Percentiles rank a stretch among this genome's conserved stretches.
These are phyloP conservation scores for Fundulus diaphanus DNA, from an alignment of 2,797 vertebrate genomes.

Conservation along the genomic window DNA sequence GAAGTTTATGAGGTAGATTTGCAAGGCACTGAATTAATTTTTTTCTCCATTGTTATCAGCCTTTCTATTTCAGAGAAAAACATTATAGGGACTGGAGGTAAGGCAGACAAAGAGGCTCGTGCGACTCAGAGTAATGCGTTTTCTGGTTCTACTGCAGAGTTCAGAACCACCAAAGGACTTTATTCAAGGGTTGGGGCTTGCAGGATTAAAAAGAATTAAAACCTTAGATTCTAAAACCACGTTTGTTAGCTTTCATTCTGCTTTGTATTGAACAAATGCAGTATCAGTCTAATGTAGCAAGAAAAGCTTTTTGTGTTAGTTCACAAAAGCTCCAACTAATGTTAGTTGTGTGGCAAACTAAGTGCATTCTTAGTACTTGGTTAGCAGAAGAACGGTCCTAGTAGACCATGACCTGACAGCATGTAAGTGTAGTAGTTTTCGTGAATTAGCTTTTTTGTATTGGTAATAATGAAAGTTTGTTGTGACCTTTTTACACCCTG, in stretches of 20 bases:
- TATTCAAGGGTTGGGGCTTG: not conserved
- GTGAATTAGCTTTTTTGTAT: not conserved
- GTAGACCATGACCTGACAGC: not conserved
- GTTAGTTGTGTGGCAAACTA: no score
- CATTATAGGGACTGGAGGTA: not conserved
- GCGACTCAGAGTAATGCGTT: constrained; percentile 6
- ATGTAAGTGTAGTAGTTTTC: not conserved
- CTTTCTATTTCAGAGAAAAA: not conserved
- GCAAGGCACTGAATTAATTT: not conserved
- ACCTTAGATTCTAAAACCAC: not conserved
- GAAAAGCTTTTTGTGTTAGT: not conserved
- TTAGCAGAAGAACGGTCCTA: not conserved
- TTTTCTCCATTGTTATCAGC: not conserved
- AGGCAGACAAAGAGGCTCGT: constrained; percentile 12
- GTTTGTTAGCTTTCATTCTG: not conserved
- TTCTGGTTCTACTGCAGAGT: constrained; percentile 11
- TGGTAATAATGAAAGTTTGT: not conserved
- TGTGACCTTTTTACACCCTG: not conserved
- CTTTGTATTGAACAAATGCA: not conserved
- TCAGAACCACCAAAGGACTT: not conserved
- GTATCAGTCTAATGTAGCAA: not conserved
- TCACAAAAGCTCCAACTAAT: no score
- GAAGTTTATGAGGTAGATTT: not conserved
- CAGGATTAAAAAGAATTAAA: not conserved
- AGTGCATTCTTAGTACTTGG: not conserved